A percentile compares a stretch with the other conserved stretches of the same genome.
Evolutionary conservation across 2,888 invertebrate species (phyloP).

Genomic region (Physocephala rufipes): DNA sequence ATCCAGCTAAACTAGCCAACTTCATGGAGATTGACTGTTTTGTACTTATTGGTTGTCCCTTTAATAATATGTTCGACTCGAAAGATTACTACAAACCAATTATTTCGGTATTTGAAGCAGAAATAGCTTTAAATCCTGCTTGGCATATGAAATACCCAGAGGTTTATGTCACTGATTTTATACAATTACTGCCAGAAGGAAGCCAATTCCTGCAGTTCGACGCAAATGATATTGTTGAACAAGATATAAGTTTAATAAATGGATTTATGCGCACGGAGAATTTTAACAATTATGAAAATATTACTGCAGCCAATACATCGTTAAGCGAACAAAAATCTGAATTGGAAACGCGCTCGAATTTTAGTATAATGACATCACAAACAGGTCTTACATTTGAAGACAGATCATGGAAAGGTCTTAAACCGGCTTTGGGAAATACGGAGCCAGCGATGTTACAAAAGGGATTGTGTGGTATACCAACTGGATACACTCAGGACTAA

Average conservation of each 20-base stretch:
- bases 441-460: slow-evolving; percentile 74
- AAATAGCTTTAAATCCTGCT: slow-evolving; percentile 77
- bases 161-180: slow-evolving; percentile 78
- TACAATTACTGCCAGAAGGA: slow-evolving; percentile 75
- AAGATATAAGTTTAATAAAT: slow-evolving; percentile 80
- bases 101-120: slow-evolving; percentile 91
- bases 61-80: slow-evolving; percentile 84
- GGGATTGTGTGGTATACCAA: slow-evolving; percentile 82
- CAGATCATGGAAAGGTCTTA: slow-evolving; percentile 86
- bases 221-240: slow-evolving; percentile 63
- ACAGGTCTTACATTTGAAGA: slow-evolving; percentile 65
- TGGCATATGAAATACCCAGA: slow-evolving; percentile 67
- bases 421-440: slow-evolving; percentile 80
- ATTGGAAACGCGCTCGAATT: slow-evolving; percentile 58
- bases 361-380: slow-evolving; percentile 59
- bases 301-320: slow-evolving; percentile 43
- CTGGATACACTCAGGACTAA: slow-evolving; percentile 69
- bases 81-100: slow-evolving; percentile 91
- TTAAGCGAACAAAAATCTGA: slow-evolving; percentile 45
- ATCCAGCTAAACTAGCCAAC: slow-evolving; percentile 94
- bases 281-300: slow-evolving; percentile 31
- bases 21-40: slow-evolving; percentile 90
- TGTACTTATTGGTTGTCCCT: slow-evolving; percentile 90
- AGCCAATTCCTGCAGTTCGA: slow-evolving; percentile 67
- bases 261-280: slow-evolving; percentile 71